Evolutionary conservation across 2,113 vertebrate species (phyloP).

Genomic region (Leptosomus discolor): DNA sequence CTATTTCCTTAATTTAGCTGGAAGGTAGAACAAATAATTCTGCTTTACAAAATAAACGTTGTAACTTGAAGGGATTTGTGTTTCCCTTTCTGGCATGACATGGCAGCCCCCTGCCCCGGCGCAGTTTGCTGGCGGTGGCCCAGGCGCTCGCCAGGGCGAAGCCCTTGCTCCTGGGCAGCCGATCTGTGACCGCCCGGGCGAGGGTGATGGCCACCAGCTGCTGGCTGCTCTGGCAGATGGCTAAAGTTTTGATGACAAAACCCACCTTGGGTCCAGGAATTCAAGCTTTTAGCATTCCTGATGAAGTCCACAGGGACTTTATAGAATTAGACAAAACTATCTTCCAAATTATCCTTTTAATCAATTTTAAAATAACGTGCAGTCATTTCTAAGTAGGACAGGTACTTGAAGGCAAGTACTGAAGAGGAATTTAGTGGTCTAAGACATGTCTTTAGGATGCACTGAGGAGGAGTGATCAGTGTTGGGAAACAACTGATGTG

Average conservation of each 20-base stretch:
- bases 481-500: slow-evolving; percentile 10
- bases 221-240: neutral
- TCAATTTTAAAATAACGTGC: neutral
- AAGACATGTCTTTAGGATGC: neutral
- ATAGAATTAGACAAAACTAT: neutral
- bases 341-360: neutral
- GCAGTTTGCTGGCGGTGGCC: rapidly evolving
- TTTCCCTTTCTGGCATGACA: neutral
- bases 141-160: rapidly evolving
- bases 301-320: neutral
- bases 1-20: neutral
- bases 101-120: neutral
- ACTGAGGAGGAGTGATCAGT: neutral
- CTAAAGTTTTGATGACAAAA: neutral
- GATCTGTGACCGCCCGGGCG: neutral
- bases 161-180: neutral
- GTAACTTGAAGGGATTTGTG: neutral
- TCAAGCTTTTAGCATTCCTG: neutral
- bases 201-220: neutral
- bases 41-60: neutral
- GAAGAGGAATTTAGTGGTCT: neutral
- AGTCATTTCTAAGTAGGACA: neutral
- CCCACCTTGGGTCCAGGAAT: neutral
- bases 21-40: neutral
- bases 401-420: neutral